A percentile compares a stretch with the other conserved stretches of the same genome.
These are phyloP conservation scores for Willisornis vidua DNA, from an alignment of 2,113 vertebrate genomes.

Conservation along the genomic window DNA sequence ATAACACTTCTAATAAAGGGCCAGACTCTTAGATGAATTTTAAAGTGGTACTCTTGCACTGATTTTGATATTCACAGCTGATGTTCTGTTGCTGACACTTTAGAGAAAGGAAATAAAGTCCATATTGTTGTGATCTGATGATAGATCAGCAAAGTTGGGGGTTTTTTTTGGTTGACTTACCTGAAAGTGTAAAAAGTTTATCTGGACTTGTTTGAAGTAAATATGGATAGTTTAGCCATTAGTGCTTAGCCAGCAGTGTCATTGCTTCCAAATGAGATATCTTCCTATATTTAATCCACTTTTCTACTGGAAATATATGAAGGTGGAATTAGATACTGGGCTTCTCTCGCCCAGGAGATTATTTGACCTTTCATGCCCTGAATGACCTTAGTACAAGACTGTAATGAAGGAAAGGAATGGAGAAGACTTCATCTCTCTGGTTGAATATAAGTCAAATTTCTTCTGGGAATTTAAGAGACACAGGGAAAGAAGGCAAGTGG, in stretches of 20 bases:
- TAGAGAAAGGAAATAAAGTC: background rate
- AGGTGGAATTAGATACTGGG: background rate
- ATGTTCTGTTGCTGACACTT: background rate
- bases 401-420: background rate
- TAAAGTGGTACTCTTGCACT: background rate
- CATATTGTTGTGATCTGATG: background rate
- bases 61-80: background rate
- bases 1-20: background rate
- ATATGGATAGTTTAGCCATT: background rate
- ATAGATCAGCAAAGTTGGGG: background rate
- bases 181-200: background rate
- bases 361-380: background rate
- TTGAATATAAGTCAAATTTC: background rate
- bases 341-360: background rate
- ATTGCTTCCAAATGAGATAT: background rate
- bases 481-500: background rate
- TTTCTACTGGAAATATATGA: background rate
- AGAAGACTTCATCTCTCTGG: background rate
- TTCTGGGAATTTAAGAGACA: background rate
- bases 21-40: background rate
- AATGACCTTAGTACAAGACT: background rate
- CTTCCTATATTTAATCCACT: background rate
- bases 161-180: background rate
- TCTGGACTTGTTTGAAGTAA: background rate
- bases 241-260: background rate